Percentiles rank a stretch among this genome's conserved stretches.
Conservation (phyloP, 2,888 invertebrate genomes). For the Temnothorax rugatulus region DNA sequence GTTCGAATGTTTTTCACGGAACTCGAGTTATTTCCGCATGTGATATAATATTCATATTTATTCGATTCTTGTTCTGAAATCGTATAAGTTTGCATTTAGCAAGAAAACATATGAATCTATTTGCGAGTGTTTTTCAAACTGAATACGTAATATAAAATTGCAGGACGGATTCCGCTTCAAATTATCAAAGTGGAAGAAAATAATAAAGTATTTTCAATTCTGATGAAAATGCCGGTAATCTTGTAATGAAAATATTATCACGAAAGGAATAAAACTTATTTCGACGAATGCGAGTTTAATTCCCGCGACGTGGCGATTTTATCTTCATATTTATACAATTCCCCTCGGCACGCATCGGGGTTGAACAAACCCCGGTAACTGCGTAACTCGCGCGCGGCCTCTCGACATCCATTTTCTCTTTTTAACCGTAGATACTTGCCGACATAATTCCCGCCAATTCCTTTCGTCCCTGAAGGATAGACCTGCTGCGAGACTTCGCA, state of each 20-base stretch:
- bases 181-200: background rate
- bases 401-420: slow-evolving; percentile 16
- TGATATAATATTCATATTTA: slow-evolving; percentile 7
- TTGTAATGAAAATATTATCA: slow-evolving; percentile 2
- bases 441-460: slow-evolving; percentile 54
- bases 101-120: background rate
- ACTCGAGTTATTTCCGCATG: background rate
- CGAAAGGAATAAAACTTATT: background rate
- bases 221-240: background rate
- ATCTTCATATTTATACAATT: slow-evolving; percentile 36
- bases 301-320: slow-evolving; percentile 4
- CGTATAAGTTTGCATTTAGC: background rate
- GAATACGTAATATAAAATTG: background rate
- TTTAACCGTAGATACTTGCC: slow-evolving; percentile 40
- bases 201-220: background rate
- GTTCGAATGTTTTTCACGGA: slow-evolving; percentile 6
- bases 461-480: slow-evolving; percentile 38
- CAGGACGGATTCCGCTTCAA: background rate
- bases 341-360: slow-evolving; percentile 18
- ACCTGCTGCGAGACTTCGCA: slow-evolving; percentile 49
- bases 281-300: slow-evolving; percentile 21
- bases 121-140: background rate
- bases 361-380: slow-evolving; percentile 16
- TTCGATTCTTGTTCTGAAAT: background rate
- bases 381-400: slow-evolving; percentile 16